phyloP scores from a whole-genome alignment of 2,113 vertebrate genomes.

The Oophaga pumilio region DNA sequence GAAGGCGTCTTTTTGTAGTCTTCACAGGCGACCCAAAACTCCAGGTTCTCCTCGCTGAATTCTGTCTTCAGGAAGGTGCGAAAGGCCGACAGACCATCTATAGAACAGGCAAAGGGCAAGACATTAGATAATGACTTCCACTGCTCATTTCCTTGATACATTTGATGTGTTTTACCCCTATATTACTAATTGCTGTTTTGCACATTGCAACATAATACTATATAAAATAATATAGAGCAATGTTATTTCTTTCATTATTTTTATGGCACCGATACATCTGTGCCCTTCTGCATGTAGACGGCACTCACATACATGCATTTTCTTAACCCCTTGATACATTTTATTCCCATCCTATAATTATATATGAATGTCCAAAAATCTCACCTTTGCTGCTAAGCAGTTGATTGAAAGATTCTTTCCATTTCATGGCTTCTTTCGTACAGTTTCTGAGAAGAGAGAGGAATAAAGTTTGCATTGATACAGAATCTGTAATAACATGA shows the following conservation, averaged over 20 bases:
- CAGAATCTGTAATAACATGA: background rate
- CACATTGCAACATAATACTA: background rate
- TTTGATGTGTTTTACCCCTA: background rate
- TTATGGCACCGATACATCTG: background rate
- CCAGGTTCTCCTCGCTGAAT: slow-evolving; percentile 96
- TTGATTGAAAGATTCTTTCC: slow-evolving; percentile 89
- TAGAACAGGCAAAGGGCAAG: background rate
- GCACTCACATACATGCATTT: background rate
- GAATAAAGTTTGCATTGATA: background rate
- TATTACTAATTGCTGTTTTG: background rate
- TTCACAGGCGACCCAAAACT: slow-evolving; percentile 95
- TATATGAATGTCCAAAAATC: slow-evolving; percentile 66
- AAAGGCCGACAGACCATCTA: slow-evolving; percentile 89
- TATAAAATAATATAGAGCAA: background rate
- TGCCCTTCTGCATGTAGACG: background rate
- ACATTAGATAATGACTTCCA: background rate
- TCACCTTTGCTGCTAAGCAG: slow-evolving; percentile 92
- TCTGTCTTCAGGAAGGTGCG: slow-evolving; percentile 89
- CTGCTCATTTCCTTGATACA: background rate
- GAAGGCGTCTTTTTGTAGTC: slow-evolving; percentile 86
- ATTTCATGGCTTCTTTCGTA: slow-evolving; percentile 81
- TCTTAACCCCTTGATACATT: background rate
- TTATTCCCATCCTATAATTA: background rate
- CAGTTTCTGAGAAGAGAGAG: slow-evolving; percentile 73
- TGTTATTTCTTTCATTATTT: background rate